phyloP scores from a whole-genome alignment of 1,140 invertebrate species.

The Coenobita brevimanus region DNA sequence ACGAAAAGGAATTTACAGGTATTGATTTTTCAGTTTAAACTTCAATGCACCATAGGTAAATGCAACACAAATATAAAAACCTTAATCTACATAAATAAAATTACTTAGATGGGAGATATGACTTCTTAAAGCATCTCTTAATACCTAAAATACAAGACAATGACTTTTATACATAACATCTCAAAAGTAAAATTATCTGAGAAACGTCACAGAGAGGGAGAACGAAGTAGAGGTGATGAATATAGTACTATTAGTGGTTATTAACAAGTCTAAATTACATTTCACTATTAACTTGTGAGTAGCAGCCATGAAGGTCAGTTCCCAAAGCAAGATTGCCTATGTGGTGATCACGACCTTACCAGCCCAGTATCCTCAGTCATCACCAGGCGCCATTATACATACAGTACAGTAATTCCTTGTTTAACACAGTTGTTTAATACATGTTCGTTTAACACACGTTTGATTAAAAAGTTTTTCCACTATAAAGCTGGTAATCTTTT shows the following conservation, averaged over 20 bases:
- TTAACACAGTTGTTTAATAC: too few species aligned
- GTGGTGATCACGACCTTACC: conserved; percentile 2
- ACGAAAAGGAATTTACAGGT: conserved; percentile 29
- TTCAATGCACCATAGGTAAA: conserved; percentile 51
- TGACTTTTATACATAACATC: conserved; percentile 56
- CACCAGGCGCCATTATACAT: conserved; percentile 23
- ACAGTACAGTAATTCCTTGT: too few species aligned
- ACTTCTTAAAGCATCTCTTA: conserved; percentile 46
- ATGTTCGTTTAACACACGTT: too few species aligned
- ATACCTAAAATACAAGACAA: conserved; percentile 26
- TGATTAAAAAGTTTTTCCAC: too few species aligned
- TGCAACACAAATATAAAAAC: conserved; percentile 60
- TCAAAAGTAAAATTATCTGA: conserved; percentile 46
- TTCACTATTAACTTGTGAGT: conserved; percentile 58
- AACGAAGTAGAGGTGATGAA: conserved; percentile 55
- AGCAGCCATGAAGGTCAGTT: conserved; percentile 59
- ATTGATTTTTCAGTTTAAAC: conserved; percentile 14
- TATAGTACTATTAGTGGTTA: conserved; percentile 65
- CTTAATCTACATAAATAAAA: conserved; percentile 62
- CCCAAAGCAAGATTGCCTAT: conserved; percentile 46
- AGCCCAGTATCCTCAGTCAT: conserved; percentile 8
- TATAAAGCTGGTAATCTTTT: too few species aligned
- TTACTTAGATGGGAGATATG: conserved; percentile 48
- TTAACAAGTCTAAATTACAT: conserved; percentile 64
- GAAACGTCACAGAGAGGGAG: conserved; percentile 46